phyloP scores from a whole-genome alignment of 2,888 invertebrate species.

The Acrocera orbiculus region DNA sequence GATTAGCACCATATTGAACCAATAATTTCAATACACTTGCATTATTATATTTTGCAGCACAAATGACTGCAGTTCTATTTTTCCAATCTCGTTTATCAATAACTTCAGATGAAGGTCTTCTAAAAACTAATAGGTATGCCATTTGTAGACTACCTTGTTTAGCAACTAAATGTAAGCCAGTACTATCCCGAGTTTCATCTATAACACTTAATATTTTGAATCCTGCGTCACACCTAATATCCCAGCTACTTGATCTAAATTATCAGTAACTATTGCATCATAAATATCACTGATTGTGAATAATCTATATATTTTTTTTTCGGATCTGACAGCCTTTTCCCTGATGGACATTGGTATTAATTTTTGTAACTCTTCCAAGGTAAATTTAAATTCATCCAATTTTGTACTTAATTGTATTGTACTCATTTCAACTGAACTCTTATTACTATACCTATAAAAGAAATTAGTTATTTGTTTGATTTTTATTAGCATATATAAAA shows the following conservation, averaged over 20 bases:
- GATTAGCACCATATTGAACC: conserved; percentile 60
- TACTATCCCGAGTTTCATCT: conserved; percentile 48
- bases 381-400: too few species aligned
- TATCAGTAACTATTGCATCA: conserved; percentile 29
- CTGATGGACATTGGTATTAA: conserved; percentile 30
- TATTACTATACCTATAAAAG: too few species aligned
- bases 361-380: conserved; percentile 23
- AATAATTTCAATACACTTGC: conserved; percentile 55
- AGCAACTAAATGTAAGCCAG: conserved; percentile 59
- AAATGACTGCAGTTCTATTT: conserved; percentile 60
- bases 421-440: too few species aligned
- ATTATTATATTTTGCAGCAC: conserved; percentile 46
- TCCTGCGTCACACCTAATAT: conserved; percentile 35
- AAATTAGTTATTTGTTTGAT: too few species aligned
- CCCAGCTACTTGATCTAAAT: conserved; percentile 29
- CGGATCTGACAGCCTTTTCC: conserved; percentile 23
- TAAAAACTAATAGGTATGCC: conserved; percentile 28
- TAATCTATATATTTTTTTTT: conserved; percentile 13
- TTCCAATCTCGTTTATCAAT: conserved; percentile 54
- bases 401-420: too few species aligned
- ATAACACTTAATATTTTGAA: conserved; percentile 47
- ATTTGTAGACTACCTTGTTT: conserved; percentile 29
- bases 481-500: too few species aligned
- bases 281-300: conserved; percentile 28
- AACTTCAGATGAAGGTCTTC: conserved; percentile 24